Conservation (phyloP, 1,140 invertebrate species). For the Melanaphis sacchari region DNA sequence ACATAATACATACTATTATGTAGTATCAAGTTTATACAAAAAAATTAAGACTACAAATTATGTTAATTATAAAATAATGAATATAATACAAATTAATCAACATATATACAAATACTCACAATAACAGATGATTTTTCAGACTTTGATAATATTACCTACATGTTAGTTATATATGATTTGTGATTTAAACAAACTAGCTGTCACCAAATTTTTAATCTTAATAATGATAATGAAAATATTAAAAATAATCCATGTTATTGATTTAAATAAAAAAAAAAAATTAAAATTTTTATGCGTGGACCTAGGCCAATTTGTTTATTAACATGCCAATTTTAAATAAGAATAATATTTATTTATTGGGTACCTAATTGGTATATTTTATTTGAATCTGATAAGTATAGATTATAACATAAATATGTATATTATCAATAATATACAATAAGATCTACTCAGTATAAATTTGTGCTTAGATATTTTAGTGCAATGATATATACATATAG, state of each 20-base stretch:
- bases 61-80: background rate
- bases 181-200: background rate
- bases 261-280: background rate
- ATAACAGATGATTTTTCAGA: slow-evolving; percentile 35
- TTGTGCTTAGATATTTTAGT: no score
- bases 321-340: background rate
- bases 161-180: background rate
- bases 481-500: no score
- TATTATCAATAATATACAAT: background rate
- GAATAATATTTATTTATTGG: background rate
- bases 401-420: background rate
- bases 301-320: background rate
- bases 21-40: background rate
- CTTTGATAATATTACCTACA: slow-evolving; percentile 9
- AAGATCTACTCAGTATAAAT: no score
- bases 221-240: background rate
- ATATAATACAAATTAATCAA: slow-evolving; percentile 29
- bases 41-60: background rate
- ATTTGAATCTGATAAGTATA: background rate
- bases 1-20: background rate
- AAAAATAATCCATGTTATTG: background rate
- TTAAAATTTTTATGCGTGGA: background rate
- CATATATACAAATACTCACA: slow-evolving; percentile 22
- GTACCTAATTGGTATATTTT: background rate
- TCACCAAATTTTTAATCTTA: background rate